A percentile compares a stretch with the other conserved stretches of the same genome.
Evolutionary conservation across 2,888 invertebrate genomes (phyloP).

Genomic region (Notocelia uddmanniana): DNA sequence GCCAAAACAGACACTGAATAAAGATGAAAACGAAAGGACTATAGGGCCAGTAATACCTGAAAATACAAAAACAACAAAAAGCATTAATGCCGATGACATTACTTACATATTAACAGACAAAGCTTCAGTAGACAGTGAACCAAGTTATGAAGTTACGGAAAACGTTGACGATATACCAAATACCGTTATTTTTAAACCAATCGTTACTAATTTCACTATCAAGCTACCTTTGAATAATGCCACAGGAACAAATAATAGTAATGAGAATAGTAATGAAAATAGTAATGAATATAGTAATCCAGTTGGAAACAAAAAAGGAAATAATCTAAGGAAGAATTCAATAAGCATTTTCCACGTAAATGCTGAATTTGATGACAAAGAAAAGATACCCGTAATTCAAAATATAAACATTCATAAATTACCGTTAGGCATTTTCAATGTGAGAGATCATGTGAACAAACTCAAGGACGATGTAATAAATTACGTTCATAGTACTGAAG

Average conservation of each 20-base stretch:
- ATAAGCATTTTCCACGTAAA: conserved; percentile 59
- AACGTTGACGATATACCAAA: conserved; percentile 68
- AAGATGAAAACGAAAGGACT: background rate
- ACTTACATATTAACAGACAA: conserved; percentile 26
- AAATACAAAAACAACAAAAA: background rate
- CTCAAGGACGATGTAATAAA: conserved; percentile 59
- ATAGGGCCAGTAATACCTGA: background rate
- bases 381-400: conserved; percentile 49
- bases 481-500: conserved; percentile 55
- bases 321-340: conserved; percentile 48
- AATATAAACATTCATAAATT: conserved; percentile 37
- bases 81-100: conserved; percentile 1
- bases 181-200: conserved; percentile 55
- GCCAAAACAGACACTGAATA: background rate
- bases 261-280: conserved; percentile 44
- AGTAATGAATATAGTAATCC: conserved; percentile 29
- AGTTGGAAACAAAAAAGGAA: background rate
- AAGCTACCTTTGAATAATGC: conserved; percentile 58
- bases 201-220: conserved; percentile 59
- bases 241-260: conserved; percentile 46
- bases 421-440: conserved; percentile 50
- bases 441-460: conserved; percentile 58
- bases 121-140: conserved; percentile 2
- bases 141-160: conserved; percentile 70
- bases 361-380: conserved; percentile 55